phyloP scores from a whole-genome alignment of 2,113 vertebrate species.

The Sterrhoptilus dennistouni region DNA sequence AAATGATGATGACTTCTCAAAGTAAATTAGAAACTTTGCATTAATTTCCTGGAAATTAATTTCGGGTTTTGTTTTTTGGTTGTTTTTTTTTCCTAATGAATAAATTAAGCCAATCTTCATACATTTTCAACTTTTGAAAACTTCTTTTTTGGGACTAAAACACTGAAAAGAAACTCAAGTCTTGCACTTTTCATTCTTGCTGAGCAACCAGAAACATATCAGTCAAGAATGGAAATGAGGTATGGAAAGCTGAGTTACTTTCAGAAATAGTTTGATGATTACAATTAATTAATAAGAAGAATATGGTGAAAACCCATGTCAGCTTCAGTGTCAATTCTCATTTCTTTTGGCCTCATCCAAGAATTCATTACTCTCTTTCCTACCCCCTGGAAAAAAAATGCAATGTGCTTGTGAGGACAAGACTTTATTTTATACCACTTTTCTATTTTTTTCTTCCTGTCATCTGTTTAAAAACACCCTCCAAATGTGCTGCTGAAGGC shows the following conservation, averaged over 20 bases:
- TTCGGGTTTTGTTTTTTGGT: not conserved
- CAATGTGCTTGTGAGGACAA: not conserved
- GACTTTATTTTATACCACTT: not conserved
- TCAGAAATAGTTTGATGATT: constrained; percentile 19
- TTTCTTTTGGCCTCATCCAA: not conserved
- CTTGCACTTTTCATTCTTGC: not conserved
- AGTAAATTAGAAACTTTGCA: constrained; percentile 9
- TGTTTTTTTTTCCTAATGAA: not conserved
- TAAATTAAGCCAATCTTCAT: not conserved
- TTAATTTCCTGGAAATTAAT: constrained; percentile 43
- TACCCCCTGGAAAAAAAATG: not conserved
- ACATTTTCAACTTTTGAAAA: not conserved
- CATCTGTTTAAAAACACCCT: constrained; percentile 29
- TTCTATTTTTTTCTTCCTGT: not conserved
- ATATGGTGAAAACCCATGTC: not conserved
- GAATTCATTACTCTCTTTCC: not conserved
- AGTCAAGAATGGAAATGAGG: constrained; percentile 9
- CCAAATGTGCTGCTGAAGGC: constrained; percentile 10
- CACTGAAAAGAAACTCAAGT: not conserved
- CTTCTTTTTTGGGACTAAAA: not conserved
- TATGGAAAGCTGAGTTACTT: not conserved
- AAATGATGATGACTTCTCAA: constrained; percentile 18
- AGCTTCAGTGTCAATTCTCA: not conserved
- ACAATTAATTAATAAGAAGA: constrained; percentile 18
- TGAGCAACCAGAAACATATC: constrained; percentile 26